These are phyloP conservation scores for Alitta virens DNA, from an alignment of 2,888 invertebrate genomes.

Conservation along the genomic window DNA sequence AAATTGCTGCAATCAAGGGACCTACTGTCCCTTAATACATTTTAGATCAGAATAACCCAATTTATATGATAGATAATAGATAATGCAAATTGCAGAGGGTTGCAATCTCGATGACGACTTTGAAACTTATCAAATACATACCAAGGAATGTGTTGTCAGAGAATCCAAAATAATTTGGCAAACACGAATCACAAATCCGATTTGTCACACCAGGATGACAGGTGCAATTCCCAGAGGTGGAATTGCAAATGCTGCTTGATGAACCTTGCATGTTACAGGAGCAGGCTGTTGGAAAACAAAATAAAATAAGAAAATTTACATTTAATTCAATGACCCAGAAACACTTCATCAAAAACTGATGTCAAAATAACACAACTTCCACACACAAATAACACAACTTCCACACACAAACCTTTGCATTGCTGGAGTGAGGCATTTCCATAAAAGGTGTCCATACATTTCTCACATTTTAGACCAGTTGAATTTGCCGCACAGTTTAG, in stretches of 20 bases:
- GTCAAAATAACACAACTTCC: too few species aligned
- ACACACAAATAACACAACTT: too few species aligned
- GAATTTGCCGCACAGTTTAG: slow-evolving; percentile 60
- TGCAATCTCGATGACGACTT: too few species aligned
- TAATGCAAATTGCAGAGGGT: too few species aligned
- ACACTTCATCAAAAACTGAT: too few species aligned
- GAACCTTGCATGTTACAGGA: slow-evolving; percentile 28
- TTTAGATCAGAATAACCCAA: too few species aligned
- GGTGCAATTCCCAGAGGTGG: slow-evolving; percentile 28
- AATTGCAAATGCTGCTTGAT: slow-evolving; percentile 25
- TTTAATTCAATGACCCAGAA: too few species aligned
- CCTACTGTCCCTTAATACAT: too few species aligned
- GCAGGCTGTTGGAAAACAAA: slow-evolving; percentile 27
- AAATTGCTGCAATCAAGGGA: too few species aligned
- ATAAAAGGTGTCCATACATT: slow-evolving; percentile 31
- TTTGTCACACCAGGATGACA: slow-evolving; percentile 29
- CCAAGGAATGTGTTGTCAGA: slow-evolving; percentile 13
- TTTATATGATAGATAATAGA: too few species aligned
- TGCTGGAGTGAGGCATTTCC: slow-evolving; percentile 31
- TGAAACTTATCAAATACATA: background rate
- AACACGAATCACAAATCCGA: slow-evolving; percentile 27
- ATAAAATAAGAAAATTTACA: background rate
- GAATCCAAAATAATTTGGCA: slow-evolving; percentile 26
- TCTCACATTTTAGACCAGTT: slow-evolving; percentile 33
- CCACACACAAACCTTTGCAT: slow-evolving; percentile 37